These are phyloP conservation scores for Petrocephalus zakoni DNA, from an alignment of 2,113 vertebrate genomes.

Conservation along the genomic window DNA sequence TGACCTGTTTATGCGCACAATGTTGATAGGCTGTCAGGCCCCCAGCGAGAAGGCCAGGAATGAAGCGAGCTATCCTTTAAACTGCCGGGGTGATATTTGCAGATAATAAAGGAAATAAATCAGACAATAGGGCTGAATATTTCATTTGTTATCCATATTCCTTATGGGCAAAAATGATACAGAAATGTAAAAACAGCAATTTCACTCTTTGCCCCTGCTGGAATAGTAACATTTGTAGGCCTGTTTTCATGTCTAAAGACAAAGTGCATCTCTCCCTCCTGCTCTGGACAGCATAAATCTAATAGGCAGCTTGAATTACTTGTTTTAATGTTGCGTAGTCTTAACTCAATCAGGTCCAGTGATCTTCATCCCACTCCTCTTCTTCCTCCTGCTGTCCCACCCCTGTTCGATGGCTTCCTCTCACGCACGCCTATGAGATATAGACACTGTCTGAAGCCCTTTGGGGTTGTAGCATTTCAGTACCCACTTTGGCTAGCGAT, in stretches of 20 bases:
- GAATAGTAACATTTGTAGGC: slow-evolving; percentile 64
- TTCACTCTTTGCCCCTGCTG: slow-evolving; percentile 63
- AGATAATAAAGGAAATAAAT: slow-evolving; percentile 81
- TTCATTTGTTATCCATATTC: slow-evolving; percentile 86
- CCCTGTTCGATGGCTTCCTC: not conserved
- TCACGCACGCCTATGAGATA: slow-evolving; percentile 21
- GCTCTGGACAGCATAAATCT: slow-evolving; percentile 63
- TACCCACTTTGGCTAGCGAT: slow-evolving; percentile 26
- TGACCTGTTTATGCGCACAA: slow-evolving; percentile 70
- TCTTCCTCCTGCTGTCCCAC: slow-evolving; percentile 27
- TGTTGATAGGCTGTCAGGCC: slow-evolving; percentile 71
- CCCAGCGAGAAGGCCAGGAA: slow-evolving; percentile 57
- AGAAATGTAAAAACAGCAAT: slow-evolving; percentile 76
- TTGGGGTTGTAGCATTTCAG: slow-evolving; percentile 20
- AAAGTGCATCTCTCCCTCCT: slow-evolving; percentile 57
- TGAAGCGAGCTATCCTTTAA: slow-evolving; percentile 68
- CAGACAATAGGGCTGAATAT: slow-evolving; percentile 78
- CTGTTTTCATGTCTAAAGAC: slow-evolving; percentile 69
- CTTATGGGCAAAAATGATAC: slow-evolving; percentile 77
- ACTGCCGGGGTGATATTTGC: slow-evolving; percentile 69
- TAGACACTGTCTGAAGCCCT: slow-evolving; percentile 16
- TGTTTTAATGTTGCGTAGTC: slow-evolving; percentile 64
- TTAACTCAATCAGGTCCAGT: slow-evolving; percentile 50
- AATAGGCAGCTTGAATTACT: slow-evolving; percentile 64
- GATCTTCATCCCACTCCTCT: slow-evolving; percentile 28